Evolutionary conservation across 2,888 invertebrate species (phyloP).

Genomic region (Strigamia transsilvanica): DNA sequence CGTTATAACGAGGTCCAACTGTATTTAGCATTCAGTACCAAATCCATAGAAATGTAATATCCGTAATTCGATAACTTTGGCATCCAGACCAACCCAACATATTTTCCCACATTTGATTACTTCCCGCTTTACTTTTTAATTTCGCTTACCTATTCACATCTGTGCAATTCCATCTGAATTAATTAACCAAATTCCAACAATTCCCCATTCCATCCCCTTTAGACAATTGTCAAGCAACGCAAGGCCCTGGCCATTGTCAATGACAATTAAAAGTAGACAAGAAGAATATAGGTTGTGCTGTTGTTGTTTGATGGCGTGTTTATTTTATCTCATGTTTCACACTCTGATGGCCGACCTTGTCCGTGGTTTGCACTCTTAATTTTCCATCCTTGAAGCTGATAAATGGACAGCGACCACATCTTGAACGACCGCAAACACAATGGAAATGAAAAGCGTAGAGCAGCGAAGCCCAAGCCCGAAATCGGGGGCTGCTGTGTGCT

Average conservation of each 20-base stretch:
- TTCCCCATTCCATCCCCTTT: background rate
- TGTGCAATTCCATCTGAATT: too few relatives aligned
- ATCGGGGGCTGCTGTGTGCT: too few relatives aligned
- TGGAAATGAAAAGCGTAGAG: background rate
- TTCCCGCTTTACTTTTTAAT: too few relatives aligned
- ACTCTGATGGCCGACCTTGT: background rate
- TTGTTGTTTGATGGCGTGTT: background rate
- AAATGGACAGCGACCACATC: background rate
- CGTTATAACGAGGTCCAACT: too few relatives aligned
- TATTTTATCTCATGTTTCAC: background rate
- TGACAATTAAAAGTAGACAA: background rate
- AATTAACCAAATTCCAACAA: too few relatives aligned
- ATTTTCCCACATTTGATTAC: too few relatives aligned
- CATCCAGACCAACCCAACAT: too few relatives aligned
- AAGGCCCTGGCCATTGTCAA: background rate
- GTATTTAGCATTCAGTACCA: too few relatives aligned
- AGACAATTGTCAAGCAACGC: background rate
- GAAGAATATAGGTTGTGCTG: background rate
- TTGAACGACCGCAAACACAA: background rate
- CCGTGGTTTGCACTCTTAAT: conserved; percentile 9
- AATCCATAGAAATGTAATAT: too few relatives aligned
- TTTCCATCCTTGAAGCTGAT: conserved; percentile 3
- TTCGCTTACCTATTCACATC: too few relatives aligned
- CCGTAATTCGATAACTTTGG: too few relatives aligned
- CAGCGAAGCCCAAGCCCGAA: background rate